Percentiles rank a stretch among this genome's conserved stretches.
phyloP scores from a whole-genome alignment of 2,113 vertebrate species.

The Toxotes chatareus region DNA sequence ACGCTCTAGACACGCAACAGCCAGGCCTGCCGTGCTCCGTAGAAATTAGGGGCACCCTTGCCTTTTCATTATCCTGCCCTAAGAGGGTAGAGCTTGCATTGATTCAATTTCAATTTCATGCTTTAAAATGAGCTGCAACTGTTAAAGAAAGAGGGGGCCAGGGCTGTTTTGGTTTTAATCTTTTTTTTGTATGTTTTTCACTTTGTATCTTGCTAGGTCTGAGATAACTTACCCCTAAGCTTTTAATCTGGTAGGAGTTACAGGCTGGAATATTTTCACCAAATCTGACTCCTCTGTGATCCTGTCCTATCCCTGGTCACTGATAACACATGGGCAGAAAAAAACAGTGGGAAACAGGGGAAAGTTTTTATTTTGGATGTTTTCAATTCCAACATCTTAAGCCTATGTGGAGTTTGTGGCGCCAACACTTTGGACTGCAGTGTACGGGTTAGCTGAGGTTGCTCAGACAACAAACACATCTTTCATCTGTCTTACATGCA shows the following conservation, averaged over 20 bases:
- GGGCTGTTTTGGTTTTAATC: constrained; percentile 69
- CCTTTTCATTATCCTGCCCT: constrained; percentile 78
- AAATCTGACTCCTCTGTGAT: constrained; percentile 72
- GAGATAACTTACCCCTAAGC: constrained; percentile 77
- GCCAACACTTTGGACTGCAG: constrained; percentile 46
- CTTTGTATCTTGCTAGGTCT: constrained; percentile 68
- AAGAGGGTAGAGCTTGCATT: constrained; percentile 66
- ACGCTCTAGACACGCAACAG: constrained; percentile 82
- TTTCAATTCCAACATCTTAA: constrained; percentile 62
- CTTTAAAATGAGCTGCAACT: constrained; percentile 77
- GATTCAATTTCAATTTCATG: constrained; percentile 83
- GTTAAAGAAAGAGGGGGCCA: constrained; percentile 55
- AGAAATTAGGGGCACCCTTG: constrained; percentile 77
- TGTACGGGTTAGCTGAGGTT: constrained; percentile 41
- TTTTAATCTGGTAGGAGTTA: constrained; percentile 82
- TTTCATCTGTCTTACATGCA: constrained; percentile 30
- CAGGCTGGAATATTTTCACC: constrained; percentile 71
- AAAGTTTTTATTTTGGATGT: constrained; percentile 62
- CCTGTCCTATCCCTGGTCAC: constrained; percentile 53
- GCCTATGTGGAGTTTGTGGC: constrained; percentile 42
- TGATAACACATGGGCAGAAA: constrained; percentile 66
- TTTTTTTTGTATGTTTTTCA: constrained; percentile 61
- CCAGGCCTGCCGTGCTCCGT: constrained; percentile 79
- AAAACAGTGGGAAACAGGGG: constrained; percentile 33
- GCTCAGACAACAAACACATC: constrained; percentile 46